Percentiles rank a stretch among this genome's conserved stretches.
Evolutionary conservation across 2,113 vertebrate genomes (phyloP).

Genomic region (Balaeniceps rex): DNA sequence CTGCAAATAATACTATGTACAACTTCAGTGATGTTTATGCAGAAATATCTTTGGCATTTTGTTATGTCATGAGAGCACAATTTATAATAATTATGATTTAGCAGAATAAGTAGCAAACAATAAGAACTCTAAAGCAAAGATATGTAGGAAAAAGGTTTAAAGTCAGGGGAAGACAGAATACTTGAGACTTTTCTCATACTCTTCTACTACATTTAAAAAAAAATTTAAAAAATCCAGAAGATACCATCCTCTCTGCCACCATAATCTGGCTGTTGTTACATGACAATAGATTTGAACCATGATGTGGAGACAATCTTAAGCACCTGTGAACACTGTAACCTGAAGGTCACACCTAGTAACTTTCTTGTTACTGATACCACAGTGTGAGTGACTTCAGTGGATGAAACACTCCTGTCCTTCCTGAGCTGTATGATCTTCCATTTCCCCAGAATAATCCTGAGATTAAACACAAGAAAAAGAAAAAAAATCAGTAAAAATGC

Average conservation of each 20-base stretch:
- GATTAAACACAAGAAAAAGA: not conserved
- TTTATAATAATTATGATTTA: not conserved
- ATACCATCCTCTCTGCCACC: not conserved
- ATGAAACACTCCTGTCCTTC: not conserved
- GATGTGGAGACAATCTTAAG: not conserved
- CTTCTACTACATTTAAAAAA: not conserved
- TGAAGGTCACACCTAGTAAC: not conserved
- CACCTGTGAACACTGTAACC: not conserved
- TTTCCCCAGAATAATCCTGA: not conserved
- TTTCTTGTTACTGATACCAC: not conserved
- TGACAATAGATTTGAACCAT: not conserved
- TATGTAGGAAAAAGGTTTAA: not conserved
- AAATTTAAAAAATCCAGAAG: not conserved
- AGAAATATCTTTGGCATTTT: not conserved
- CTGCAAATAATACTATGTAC: not conserved
- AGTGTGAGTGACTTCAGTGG: not conserved
- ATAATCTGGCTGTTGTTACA: not conserved
- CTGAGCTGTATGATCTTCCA: not conserved
- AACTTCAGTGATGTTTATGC: not conserved
- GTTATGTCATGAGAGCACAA: not conserved
- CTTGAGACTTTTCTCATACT: not conserved
- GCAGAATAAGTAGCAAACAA: not conserved
- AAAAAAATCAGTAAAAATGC: not conserved
- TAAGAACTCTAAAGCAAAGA: not conserved
- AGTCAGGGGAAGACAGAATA: not conserved